phyloP scores from a whole-genome alignment of 2,888 invertebrate species.

The Tipula helvola region DNA sequence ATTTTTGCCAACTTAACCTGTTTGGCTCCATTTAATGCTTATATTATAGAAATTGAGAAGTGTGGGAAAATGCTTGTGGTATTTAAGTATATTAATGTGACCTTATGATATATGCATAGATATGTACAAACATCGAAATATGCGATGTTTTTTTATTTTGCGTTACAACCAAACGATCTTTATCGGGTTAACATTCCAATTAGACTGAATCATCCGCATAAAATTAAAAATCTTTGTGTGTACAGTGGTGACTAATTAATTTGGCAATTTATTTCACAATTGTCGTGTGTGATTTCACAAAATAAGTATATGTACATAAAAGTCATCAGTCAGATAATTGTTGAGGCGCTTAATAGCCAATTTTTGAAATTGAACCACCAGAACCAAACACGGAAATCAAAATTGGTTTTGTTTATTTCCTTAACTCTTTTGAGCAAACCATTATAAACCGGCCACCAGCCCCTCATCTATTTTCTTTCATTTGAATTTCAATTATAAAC shows the following conservation, averaged over 20 bases:
- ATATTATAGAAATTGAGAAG: neutral
- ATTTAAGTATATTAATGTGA: neutral
- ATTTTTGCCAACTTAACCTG: neutral
- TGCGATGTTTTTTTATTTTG: neutral
- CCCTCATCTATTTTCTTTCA: no score
- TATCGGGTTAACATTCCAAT: neutral
- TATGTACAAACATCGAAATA: neutral
- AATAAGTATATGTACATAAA: no score
- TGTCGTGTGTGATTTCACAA: neutral
- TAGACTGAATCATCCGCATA: neutral
- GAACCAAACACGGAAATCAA: no score
- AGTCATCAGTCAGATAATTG: no score
- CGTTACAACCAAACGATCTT: neutral
- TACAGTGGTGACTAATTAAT: neutral
- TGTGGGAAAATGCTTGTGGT: neutral
- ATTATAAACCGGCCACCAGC: no score
- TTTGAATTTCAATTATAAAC: no score
- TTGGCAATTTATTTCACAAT: neutral
- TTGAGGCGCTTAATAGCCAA: no score
- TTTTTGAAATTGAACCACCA: no score
- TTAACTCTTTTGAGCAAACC: no score
- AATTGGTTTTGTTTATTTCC: no score
- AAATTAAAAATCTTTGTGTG: neutral
- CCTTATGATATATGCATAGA: neutral
- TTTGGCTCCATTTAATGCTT: neutral